These are phyloP conservation scores for Drosophila virilis DNA, from an alignment of 1,140 invertebrate species.

Conservation along the genomic window DNA sequence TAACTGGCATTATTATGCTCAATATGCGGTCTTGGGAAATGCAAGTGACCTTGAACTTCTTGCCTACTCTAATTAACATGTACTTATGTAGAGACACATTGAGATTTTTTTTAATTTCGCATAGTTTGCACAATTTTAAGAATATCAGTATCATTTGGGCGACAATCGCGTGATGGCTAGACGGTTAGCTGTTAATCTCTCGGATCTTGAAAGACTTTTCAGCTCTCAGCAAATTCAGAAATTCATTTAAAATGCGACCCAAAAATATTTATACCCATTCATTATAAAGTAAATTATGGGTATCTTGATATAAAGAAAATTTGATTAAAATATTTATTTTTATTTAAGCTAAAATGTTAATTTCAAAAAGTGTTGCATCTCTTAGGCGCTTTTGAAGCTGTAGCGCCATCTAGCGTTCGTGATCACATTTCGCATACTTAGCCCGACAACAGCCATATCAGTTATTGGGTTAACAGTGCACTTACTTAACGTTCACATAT, in stretches of 20 bases:
- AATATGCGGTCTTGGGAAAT: constrained; percentile 6
- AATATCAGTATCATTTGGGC: too few relatives aligned
- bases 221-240: too few relatives aligned
- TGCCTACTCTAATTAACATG: background rate
- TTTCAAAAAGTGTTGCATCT: constrained; percentile 1
- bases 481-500: background rate
- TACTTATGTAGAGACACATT: background rate
- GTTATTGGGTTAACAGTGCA: background rate
- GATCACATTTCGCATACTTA: background rate
- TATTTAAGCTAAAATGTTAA: too few relatives aligned
- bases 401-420: constrained; percentile 7
- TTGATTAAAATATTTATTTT: background rate
- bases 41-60: constrained; percentile 42
- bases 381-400: background rate
- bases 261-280: too few relatives aligned
- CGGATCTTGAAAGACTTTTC: too few relatives aligned
- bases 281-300: too few relatives aligned
- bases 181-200: background rate
- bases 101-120: too few relatives aligned
- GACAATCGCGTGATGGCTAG: too few relatives aligned
- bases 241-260: too few relatives aligned
- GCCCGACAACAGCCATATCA: background rate
- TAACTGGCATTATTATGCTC: constrained; percentile 28
- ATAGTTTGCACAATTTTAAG: too few relatives aligned
- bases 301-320: too few relatives aligned